Evolutionary conservation across 2,888 invertebrate genomes (phyloP).

Genomic region (Dermolepida albohirtum): DNA sequence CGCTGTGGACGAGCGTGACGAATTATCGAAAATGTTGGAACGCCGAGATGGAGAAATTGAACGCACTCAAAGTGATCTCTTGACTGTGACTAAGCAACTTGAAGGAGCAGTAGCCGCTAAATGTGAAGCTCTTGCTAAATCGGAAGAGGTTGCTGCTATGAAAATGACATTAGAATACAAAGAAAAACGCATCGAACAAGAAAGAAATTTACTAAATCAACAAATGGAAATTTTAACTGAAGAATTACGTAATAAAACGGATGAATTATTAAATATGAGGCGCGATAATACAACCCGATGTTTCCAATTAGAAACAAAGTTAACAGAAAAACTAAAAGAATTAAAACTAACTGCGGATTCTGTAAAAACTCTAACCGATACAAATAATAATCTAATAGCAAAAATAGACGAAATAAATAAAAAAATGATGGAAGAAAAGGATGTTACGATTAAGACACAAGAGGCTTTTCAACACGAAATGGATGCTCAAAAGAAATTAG

Average conservation of each 20-base stretch:
- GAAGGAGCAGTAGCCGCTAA: constrained; percentile 82
- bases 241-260: constrained; percentile 82
- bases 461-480: constrained; percentile 86
- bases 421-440: constrained; percentile 79
- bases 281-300: constrained; percentile 77
- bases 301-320: constrained; percentile 78
- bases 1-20: constrained; percentile 81
- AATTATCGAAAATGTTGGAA: constrained; percentile 77
- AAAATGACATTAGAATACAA: constrained; percentile 83
- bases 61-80: constrained; percentile 76
- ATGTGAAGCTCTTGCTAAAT: constrained; percentile 83
- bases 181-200: constrained; percentile 87
- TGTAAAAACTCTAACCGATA: constrained; percentile 75
- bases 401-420: constrained; percentile 78
- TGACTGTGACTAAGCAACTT: constrained; percentile 78
- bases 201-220: constrained; percentile 78
- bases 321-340: constrained; percentile 85
- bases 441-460: constrained; percentile 71
- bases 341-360: constrained; percentile 78
- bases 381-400: constrained; percentile 75
- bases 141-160: constrained; percentile 84
- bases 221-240: constrained; percentile 83
- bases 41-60: constrained; percentile 80
- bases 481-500: constrained; percentile 85
- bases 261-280: constrained; percentile 81